phyloP scores from a whole-genome alignment of 1,140 invertebrate species.

The Acyrthosiphon pisum region DNA sequence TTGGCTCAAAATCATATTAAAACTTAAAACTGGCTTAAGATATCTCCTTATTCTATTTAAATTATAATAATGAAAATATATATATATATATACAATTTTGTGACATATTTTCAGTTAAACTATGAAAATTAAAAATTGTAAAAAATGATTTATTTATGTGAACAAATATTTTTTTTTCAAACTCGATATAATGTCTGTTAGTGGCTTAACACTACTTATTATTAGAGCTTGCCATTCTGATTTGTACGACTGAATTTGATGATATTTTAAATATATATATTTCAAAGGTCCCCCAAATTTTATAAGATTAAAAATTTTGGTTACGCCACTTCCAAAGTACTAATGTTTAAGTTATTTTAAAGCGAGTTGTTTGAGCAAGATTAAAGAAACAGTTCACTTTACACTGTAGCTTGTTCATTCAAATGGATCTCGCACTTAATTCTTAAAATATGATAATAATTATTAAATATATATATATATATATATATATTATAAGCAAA shows the following conservation, averaged over 20 bases:
- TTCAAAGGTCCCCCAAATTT: constrained; percentile 38
- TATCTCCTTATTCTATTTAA: constrained; percentile 9
- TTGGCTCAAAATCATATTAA: constrained; percentile 54
- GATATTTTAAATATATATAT: constrained; percentile 21
- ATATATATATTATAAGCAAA: constrained; percentile 34
- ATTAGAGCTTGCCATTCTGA: constrained; percentile 35
- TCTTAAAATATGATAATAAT: constrained; percentile 51
- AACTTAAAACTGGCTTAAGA: constrained; percentile 41
- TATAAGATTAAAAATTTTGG: constrained; percentile 38
- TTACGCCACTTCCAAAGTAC: constrained; percentile 54
- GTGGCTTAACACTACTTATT: constrained; percentile 55
- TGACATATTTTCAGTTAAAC: constrained; percentile 1
- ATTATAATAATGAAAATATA: not conserved
- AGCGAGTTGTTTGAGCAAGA: constrained; percentile 47
- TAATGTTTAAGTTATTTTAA: constrained; percentile 54
- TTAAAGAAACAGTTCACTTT: constrained; percentile 5
- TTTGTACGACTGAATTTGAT: constrained; percentile 39
- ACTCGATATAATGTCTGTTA: constrained; percentile 19
- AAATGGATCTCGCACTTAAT: constrained; percentile 47
- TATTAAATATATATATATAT: constrained; percentile 31
- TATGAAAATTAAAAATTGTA: constrained; percentile 37
- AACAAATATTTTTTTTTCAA: constrained; percentile 46
- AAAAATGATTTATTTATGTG: constrained; percentile 43
- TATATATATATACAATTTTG: not conserved
- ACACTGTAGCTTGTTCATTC: constrained; percentile 45